Conservation (phyloP, 2,797 vertebrate genomes). For the Betta splendens region DNA sequence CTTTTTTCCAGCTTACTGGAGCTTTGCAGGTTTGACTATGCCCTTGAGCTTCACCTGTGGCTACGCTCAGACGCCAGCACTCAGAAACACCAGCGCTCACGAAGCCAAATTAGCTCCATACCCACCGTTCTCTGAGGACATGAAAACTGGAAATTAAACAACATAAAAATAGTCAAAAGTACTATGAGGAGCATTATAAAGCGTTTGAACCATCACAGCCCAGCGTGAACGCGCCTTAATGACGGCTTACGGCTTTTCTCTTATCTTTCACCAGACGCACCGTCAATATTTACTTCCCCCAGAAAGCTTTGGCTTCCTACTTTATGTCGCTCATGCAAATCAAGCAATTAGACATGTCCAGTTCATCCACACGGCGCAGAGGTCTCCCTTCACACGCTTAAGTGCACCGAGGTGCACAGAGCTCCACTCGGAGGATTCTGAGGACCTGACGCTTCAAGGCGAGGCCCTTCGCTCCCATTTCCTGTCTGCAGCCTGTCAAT, state of each 20-base stretch:
- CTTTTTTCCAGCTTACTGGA: slow-evolving; percentile 38
- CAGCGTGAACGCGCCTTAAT: slow-evolving; percentile 8
- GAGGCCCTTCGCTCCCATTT: not conserved
- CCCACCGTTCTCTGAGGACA: slow-evolving; percentile 3
- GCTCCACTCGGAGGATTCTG: not conserved
- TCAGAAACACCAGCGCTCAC: slow-evolving; percentile 27
- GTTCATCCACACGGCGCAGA: not conserved
- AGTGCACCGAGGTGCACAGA: not conserved
- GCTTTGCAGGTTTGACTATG: slow-evolving; percentile 18
- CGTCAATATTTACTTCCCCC: slow-evolving; percentile 2
- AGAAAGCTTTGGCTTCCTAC: not conserved
- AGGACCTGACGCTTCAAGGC: not conserved
- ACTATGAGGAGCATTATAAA: slow-evolving; percentile 14
- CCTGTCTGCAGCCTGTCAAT: not conserved
- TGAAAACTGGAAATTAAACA: slow-evolving; percentile 25
- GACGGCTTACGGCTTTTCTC: not conserved
- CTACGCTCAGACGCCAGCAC: slow-evolving; percentile 1
- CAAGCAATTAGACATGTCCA: not conserved
- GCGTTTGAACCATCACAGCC: slow-evolving; percentile 9
- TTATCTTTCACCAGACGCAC: slow-evolving; percentile 12
- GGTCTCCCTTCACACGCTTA: not conserved
- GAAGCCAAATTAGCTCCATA: slow-evolving; percentile 31
- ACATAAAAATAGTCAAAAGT: no score
- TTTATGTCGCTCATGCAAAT: not conserved
- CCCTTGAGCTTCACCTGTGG: slow-evolving; percentile 33